These are phyloP conservation scores for Euzophera pinguis DNA, from an alignment of 2,888 invertebrate species.

Conservation along the genomic window DNA sequence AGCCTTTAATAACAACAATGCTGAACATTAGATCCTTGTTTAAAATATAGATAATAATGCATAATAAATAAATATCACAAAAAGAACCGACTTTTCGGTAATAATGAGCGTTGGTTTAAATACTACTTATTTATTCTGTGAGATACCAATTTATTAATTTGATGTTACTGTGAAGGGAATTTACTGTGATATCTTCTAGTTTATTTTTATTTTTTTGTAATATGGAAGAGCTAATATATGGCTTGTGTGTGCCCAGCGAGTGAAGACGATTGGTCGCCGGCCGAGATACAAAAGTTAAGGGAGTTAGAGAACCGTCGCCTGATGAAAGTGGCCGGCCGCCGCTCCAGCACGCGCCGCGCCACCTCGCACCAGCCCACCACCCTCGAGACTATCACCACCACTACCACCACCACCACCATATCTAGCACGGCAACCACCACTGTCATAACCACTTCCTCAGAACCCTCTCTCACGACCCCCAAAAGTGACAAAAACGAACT, in stretches of 20 bases:
- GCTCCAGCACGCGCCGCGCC: neutral
- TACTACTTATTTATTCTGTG: too few species aligned
- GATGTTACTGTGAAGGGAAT: too few species aligned
- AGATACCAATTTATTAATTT: too few species aligned
- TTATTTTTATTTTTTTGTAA: too few species aligned
- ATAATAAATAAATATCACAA: too few species aligned
- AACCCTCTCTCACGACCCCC: neutral
- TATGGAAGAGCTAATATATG: slow-evolving; percentile 40
- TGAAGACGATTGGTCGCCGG: slow-evolving; percentile 17
- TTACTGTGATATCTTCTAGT: too few species aligned
- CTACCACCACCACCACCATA: slow-evolving; percentile 5
- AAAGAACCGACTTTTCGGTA: too few species aligned
- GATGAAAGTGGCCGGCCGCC: neutral
- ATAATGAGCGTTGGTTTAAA: too few species aligned
- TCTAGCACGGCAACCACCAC: slow-evolving; percentile 6
- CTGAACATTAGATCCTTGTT: too few species aligned
- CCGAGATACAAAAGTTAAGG: slow-evolving; percentile 18
- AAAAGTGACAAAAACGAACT: slow-evolving; percentile 25
- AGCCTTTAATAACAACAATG: too few species aligned
- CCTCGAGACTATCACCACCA: neutral
- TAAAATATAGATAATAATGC: too few species aligned
- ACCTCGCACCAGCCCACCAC: neutral
- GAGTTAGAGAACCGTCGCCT: neutral
- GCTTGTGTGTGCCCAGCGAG: slow-evolving; percentile 63
- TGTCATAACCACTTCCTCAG: neutral